phyloP scores from a whole-genome alignment of 2,888 invertebrate genomes.

The Ophioninae sp. region DNA sequence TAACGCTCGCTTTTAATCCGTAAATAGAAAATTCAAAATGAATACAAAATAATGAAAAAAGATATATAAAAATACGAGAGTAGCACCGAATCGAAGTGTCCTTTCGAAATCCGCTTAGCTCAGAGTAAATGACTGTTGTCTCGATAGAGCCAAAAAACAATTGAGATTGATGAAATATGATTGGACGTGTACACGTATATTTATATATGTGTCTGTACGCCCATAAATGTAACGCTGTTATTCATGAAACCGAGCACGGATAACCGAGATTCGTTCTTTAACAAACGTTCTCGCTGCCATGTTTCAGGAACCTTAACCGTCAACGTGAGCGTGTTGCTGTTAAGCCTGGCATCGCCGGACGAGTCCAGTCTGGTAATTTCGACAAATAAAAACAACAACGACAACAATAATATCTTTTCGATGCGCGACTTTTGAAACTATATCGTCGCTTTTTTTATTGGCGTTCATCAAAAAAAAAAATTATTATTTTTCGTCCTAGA shows the following conservation, averaged over 20 bases:
- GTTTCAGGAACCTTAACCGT: constrained; percentile 94
- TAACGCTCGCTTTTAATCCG: neutral
- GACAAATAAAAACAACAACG: constrained; percentile 6
- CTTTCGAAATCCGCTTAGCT: constrained; percentile 53
- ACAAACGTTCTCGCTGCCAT: constrained; percentile 72
- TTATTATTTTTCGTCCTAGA: no score
- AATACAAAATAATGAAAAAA: neutral
- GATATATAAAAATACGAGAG: constrained; percentile 12
- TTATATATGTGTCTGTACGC: constrained; percentile 9
- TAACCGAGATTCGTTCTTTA: constrained; percentile 41
- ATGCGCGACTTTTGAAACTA: no score
- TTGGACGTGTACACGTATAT: constrained; percentile 6
- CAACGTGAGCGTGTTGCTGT: constrained; percentile 95
- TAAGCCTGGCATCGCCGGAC: constrained; percentile 97
- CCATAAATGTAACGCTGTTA: constrained; percentile 46
- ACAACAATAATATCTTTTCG: neutral
- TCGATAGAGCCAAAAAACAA: constrained; percentile 45
- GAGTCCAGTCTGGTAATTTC: constrained; percentile 96
- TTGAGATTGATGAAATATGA: constrained; percentile 36
- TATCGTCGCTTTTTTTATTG: no score
- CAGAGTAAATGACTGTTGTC: constrained; percentile 48
- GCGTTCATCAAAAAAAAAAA: neutral
- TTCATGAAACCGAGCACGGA: constrained; percentile 29
- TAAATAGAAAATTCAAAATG: neutral
- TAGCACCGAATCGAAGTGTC: constrained; percentile 42